These are phyloP conservation scores for Ligdia adustata DNA, from an alignment of 2,888 invertebrate species.

Conservation along the genomic window DNA sequence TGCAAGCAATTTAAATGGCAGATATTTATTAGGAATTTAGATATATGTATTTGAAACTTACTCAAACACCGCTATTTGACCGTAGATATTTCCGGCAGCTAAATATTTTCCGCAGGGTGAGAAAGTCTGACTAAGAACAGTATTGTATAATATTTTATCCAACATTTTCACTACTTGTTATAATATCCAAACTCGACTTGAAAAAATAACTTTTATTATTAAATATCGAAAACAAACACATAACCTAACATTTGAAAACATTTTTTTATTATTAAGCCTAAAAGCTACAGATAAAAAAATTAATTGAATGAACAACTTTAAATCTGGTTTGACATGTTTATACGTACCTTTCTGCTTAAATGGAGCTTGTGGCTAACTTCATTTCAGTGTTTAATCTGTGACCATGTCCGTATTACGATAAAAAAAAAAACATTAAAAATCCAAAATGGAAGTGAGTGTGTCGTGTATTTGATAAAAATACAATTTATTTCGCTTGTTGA, in stretches of 20 bases:
- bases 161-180: conserved; percentile 53
- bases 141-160: conserved; percentile 89
- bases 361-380: neutral
- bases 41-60: conserved; percentile 70
- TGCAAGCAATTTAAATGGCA: too few species aligned
- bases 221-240: conserved; percentile 8
- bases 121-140: conserved; percentile 91
- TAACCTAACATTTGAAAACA: conserved; percentile 10
- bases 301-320: conserved; percentile 5
- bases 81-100: conserved; percentile 92
- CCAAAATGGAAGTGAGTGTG: conserved; percentile 79
- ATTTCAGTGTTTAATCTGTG: conserved; percentile 7
- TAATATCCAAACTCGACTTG: neutral
- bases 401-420: neutral
- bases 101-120: conserved; percentile 93
- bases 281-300: neutral
- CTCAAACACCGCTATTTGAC: conserved; percentile 92
- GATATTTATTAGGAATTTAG: neutral
- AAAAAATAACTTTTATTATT: neutral
- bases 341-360: too few species aligned
- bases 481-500: too few species aligned
- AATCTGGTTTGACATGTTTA: too few species aligned
- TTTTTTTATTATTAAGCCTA: neutral
- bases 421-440: conserved; percentile 51
- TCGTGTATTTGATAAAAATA: conserved; percentile 38